Conservation (phyloP, 2,888 invertebrate genomes). For the Latheticus oryzae region DNA sequence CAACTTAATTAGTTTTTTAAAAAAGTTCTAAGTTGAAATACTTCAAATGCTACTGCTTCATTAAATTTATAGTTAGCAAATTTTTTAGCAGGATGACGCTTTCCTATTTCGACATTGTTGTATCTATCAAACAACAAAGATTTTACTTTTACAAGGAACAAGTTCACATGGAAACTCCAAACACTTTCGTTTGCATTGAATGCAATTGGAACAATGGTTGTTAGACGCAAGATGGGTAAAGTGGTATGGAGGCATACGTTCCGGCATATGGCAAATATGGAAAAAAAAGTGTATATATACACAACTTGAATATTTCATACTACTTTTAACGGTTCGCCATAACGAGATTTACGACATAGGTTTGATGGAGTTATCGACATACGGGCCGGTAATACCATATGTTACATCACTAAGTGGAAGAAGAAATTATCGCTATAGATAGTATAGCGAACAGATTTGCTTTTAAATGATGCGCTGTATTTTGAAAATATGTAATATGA, state of each 20-base stretch:
- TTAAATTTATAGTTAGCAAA: too few species aligned
- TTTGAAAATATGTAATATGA: too few species aligned
- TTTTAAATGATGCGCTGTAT: too few species aligned
- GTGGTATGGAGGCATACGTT: slow-evolving; percentile 21
- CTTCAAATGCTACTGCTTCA: too few species aligned
- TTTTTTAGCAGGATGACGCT: too few species aligned
- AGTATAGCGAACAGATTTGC: background rate
- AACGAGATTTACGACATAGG: slow-evolving; percentile 16
- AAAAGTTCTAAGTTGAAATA: too few species aligned
- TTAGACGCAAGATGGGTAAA: slow-evolving; percentile 32
- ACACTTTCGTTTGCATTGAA: slow-evolving; percentile 39
- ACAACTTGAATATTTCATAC: slow-evolving; percentile 18
- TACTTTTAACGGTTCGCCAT: slow-evolving; percentile 24
- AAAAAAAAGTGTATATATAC: slow-evolving; percentile 9
- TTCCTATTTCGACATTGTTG: slow-evolving; percentile 26
- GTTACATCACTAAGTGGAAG: background rate
- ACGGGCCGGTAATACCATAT: slow-evolving; percentile 4
- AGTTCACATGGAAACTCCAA: slow-evolving; percentile 18
- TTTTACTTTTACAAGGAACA: slow-evolving; percentile 22
- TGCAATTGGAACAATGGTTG: slow-evolving; percentile 33
- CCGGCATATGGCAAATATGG: slow-evolving; percentile 36
- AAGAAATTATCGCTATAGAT: slow-evolving; percentile 1
- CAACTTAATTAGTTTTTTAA: too few species aligned
- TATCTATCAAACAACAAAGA: slow-evolving; percentile 1
- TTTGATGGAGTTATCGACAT: slow-evolving; percentile 7